Conservation (phyloP, 2,888 invertebrate genomes). For the Tipula confusa region DNA sequence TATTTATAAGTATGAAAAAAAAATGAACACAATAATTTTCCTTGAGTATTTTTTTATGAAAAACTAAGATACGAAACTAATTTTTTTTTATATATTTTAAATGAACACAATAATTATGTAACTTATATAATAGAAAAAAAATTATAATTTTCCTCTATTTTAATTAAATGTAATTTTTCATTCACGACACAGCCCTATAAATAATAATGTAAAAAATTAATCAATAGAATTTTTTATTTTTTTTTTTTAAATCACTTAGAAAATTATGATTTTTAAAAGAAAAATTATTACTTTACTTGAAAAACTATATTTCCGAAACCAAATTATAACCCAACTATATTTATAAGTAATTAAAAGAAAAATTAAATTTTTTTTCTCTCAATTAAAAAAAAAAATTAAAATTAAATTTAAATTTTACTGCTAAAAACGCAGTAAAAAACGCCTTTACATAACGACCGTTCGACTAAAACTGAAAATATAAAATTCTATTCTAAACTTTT, state of each 20-base stretch:
- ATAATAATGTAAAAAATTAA: conserved; percentile 3
- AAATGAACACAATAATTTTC: conserved; percentile 6
- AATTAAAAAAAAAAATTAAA: conserved; percentile 1
- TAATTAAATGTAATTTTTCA: neutral
- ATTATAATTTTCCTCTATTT: neutral
- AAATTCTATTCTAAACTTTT: neutral
- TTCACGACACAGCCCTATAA: conserved; percentile 14
- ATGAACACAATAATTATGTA: conserved; percentile 28
- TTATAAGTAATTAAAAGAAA: neutral
- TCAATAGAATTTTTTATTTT: neutral
- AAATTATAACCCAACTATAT: neutral
- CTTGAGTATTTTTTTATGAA: neutral
- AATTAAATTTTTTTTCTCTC: neutral
- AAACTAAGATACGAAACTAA: neutral
- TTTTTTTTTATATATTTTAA: neutral
- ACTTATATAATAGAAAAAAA: neutral
- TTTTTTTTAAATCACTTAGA: neutral
- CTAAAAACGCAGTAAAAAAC: conserved; percentile 27
- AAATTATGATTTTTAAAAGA: neutral
- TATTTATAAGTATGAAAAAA: neutral
- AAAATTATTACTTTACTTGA: neutral
- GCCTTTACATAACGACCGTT: conserved; percentile 15
- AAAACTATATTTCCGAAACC: neutral
- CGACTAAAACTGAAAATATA: conserved; percentile 20
- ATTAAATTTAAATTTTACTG: conserved; percentile 13